Conservation (phyloP, 1,140 invertebrate genomes). For the Idris sp. region DNA sequence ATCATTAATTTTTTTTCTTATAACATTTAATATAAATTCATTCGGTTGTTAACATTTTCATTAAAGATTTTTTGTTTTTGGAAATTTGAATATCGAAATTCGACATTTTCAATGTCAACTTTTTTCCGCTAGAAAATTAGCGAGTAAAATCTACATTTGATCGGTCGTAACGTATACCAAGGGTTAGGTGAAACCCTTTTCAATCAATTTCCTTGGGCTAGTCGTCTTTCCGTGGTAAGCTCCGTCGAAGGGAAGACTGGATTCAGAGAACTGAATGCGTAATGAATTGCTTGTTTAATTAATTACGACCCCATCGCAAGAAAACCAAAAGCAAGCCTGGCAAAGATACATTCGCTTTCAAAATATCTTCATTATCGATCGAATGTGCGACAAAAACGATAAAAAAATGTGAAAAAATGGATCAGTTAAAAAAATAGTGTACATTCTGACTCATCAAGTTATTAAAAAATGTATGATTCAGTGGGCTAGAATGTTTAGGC, state of each 20-base stretch:
- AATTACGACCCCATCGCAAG: conserved; percentile 74
- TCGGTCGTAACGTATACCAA: conserved; percentile 55
- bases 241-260: conserved; percentile 61
- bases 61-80: no score
- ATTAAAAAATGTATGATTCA: conserved; percentile 32
- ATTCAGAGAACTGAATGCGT: conserved; percentile 75
- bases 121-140: conserved; percentile 35
- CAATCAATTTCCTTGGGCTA: conserved; percentile 76
- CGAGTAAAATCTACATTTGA: conserved; percentile 51
- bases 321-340: conserved; percentile 57
- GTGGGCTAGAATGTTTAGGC: conserved; percentile 6
- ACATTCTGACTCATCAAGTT: no score
- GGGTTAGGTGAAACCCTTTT: conserved; percentile 69
- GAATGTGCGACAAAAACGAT: conserved; percentile 1
- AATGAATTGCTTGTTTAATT: conserved; percentile 80
- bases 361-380: conserved; percentile 33
- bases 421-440: no score
- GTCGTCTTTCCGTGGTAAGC: conserved; percentile 69
- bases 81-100: no score
- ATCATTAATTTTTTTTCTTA: no score
- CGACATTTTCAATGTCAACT: no score
- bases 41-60: no score
- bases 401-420: no score
- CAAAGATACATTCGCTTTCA: conserved; percentile 67
- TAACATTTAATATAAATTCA: no score